Evolutionary conservation across 2,113 vertebrate genomes (phyloP), one percentile per base, ranked within the genome.

Genomic region (Buteo buteo): DNA sequence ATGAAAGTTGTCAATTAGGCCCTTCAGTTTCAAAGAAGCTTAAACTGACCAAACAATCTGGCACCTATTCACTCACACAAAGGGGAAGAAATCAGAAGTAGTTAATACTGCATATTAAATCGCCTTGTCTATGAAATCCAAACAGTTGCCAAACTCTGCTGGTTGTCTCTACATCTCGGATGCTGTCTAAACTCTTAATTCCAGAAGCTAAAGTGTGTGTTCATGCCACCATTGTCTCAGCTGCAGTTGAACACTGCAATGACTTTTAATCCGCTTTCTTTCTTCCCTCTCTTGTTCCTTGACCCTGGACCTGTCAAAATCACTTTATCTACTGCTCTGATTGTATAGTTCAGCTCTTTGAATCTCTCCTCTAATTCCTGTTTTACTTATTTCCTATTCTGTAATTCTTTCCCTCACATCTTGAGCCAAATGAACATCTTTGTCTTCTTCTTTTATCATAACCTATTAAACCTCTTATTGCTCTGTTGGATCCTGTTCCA

Each of bases 1-100:
- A 96, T 96, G 70, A 93, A 95, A 97, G 96, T 95, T 96, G 92
- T 96, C 94, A 95, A 96, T 96, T 96, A 96, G 85, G 45, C 74
- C 54, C 96, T 97, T 93, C 82, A 92, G 66, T 96, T 95, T 95
- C 87, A 94, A 97, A 93, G 87, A 92, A 57, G 73, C 85, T 95
- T 93, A 94, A 96, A 92, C 96, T 96, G 94, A 90, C 45, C 87
- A 96, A 97, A 96, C 94, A 97, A 45, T 90, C 90, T 96, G 96
- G 73, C 82, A 92, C 82, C 74, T 82, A 86, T 90, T 97, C 16
- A 79, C 38, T 91, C 58, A 66, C 66, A 94, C 62, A 94, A 96
- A 95, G 76, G 78, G 42, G 45, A 89, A 95, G 90, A 94, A 94
- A 93, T 85, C 82, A 93, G 94, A 82, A 95, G 47, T 69, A 91